phyloP scores from a whole-genome alignment of 2,797 vertebrate species.

The Lophura swinhoii region DNA sequence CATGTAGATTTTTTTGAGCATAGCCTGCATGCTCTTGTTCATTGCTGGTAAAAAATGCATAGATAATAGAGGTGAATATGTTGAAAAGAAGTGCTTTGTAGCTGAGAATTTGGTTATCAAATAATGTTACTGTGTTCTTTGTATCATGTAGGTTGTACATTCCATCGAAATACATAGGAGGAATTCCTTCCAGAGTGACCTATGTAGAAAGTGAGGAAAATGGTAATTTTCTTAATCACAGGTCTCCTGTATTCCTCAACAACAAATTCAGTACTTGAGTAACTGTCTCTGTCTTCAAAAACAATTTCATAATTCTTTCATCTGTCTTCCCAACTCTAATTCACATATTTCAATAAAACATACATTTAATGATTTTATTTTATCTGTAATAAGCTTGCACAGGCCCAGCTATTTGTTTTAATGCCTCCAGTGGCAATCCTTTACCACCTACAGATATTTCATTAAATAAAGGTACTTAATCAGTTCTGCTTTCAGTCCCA shows the following conservation, averaged over 20 bases:
- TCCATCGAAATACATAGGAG: background rate
- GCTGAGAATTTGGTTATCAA: background rate
- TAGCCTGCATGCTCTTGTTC: background rate
- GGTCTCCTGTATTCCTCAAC: background rate
- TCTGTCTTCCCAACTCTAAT: background rate
- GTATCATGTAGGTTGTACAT: background rate
- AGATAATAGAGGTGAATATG: background rate
- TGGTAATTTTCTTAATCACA: background rate
- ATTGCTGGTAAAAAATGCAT: background rate
- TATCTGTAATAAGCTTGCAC: background rate
- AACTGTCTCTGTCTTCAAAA: background rate
- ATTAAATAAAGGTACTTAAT: conserved; percentile 5
- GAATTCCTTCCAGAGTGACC: background rate
- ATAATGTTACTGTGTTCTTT: background rate
- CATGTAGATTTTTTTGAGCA: background rate
- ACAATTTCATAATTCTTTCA: background rate
- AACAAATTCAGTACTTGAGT: background rate
- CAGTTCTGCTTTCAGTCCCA: background rate
- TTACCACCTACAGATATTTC: background rate
- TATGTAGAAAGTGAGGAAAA: background rate
- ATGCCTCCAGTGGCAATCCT: background rate
- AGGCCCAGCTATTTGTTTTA: background rate
- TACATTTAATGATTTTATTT: conserved; percentile 4
- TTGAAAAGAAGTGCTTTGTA: background rate
- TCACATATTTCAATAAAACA: background rate